Evolutionary conservation across 2,113 vertebrate genomes (phyloP), one percentile per base, ranked within the genome.

Genomic region (Cynocephalus volans): DNA sequence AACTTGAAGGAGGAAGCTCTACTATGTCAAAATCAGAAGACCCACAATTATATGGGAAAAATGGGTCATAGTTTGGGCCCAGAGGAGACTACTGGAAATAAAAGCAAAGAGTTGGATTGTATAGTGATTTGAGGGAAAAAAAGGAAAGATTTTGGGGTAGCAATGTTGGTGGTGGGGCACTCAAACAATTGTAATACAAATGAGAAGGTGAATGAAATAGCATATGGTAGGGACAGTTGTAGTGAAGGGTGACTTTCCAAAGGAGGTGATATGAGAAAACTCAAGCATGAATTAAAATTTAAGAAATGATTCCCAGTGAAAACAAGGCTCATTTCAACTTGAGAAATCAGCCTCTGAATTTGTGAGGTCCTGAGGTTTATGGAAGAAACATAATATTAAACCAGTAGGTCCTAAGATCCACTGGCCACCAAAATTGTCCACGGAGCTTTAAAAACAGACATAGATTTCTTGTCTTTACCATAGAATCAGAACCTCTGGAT

Each of bases 21-120:
- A 76, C 58, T 41, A 65, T 24, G 13, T 65, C n/a, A 97, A 80
- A 67, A 75, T 83, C 31, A 75, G 82, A 54, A 91, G 54, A 64
- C 3, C 17, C 8, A 62, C 73, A 76, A 67, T 6, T 69, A 11
- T 10, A 67, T 13, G 67, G 24, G 2, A 1, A 33, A 83, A 67
- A 73, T 73, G 36, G 60, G 13, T 56, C 31, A 58, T 7, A 13
- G 21, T 73, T 83, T 75, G 64, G 82, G 14, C 10, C 28, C 90
- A 87, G 36, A 45, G 36, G 31, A 52, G 23, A 87, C 21, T 77
- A 14, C 45, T 28, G 33, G 33, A 73, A 91, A 77, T 77, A 81
- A 91, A 62, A 41, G 10, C 19, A 72, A 86, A 91, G 5, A 28
- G 17, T 23, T 79, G 64, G 62, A 93, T 60, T 95, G 21, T 80